phyloP scores from a whole-genome alignment of 2,888 invertebrate species.

The Rosalia funebris region DNA sequence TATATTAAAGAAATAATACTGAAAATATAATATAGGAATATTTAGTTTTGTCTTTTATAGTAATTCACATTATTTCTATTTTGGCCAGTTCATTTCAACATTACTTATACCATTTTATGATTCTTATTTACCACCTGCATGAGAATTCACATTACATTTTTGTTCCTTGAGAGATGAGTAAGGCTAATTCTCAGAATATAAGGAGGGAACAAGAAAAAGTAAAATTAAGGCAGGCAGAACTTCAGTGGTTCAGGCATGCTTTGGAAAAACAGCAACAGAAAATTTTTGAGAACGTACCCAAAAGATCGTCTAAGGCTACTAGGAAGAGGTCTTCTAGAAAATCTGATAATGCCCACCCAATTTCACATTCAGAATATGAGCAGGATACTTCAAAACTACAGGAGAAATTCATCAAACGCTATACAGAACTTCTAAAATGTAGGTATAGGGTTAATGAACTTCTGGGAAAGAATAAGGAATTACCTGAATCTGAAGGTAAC shows the following conservation, averaged over 20 bases:
- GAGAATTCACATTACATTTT: too few relatives aligned
- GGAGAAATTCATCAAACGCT: constrained; percentile 49
- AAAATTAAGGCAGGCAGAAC: background rate
- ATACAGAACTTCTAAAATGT: constrained; percentile 52
- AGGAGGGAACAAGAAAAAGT: background rate
- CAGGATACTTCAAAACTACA: constrained; percentile 44
- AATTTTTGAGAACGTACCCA: background rate
- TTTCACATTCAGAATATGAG: constrained; percentile 4
- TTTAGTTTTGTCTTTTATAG: too few relatives aligned
- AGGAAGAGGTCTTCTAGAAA: background rate
- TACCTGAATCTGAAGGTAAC: constrained; percentile 20
- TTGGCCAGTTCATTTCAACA: too few relatives aligned
- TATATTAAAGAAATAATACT: too few relatives aligned
- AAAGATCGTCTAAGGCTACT: background rate
- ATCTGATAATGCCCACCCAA: constrained; percentile 22
- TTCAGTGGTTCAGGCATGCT: background rate
- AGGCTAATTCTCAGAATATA: background rate
- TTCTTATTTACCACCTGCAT: too few relatives aligned
- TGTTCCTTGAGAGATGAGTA: background rate
- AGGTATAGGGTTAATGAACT: constrained; percentile 49
- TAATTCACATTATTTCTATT: too few relatives aligned
- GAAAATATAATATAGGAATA: too few relatives aligned
- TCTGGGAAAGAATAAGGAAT: constrained; percentile 21
- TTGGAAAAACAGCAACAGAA: background rate
- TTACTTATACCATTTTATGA: too few relatives aligned